These are phyloP conservation scores for Agrochola lota DNA, from an alignment of 2,888 invertebrate genomes.

Conservation along the genomic window DNA sequence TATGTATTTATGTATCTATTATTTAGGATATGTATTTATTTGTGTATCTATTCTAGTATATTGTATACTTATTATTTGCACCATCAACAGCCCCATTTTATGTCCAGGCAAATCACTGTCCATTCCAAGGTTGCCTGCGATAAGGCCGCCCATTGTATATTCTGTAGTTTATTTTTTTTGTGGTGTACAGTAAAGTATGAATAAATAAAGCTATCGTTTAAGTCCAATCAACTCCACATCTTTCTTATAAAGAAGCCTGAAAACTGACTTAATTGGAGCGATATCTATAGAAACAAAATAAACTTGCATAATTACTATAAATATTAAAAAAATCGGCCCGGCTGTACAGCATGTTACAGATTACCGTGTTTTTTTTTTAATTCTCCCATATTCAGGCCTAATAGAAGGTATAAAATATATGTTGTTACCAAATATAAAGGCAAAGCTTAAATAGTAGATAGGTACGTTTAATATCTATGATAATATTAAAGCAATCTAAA, in stretches of 20 bases:
- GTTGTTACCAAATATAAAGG: neutral
- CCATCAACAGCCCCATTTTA: no score
- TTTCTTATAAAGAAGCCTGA: neutral
- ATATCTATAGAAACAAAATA: neutral
- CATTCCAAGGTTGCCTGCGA: no score
- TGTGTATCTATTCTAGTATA: no score
- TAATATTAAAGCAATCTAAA: slow-evolving; percentile 41
- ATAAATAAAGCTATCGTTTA: neutral
- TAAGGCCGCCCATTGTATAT: no score
- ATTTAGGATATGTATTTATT: no score
- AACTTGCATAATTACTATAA: neutral
- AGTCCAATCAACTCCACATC: neutral
- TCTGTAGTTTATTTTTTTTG: no score
- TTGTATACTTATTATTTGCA: no score
- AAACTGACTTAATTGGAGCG: neutral
- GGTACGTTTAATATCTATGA: slow-evolving; percentile 14
- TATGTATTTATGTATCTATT: no score
- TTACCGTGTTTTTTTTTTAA: neutral
- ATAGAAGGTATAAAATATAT: neutral
- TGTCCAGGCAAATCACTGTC: no score
- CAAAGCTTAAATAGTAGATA: neutral
- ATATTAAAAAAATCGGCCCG: no score
- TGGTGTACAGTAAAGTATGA: no score
- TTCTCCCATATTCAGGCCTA: neutral
- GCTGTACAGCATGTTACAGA: neutral